Conservation (phyloP, 2,888 invertebrate species). For the Tanypteryx hageni region DNA sequence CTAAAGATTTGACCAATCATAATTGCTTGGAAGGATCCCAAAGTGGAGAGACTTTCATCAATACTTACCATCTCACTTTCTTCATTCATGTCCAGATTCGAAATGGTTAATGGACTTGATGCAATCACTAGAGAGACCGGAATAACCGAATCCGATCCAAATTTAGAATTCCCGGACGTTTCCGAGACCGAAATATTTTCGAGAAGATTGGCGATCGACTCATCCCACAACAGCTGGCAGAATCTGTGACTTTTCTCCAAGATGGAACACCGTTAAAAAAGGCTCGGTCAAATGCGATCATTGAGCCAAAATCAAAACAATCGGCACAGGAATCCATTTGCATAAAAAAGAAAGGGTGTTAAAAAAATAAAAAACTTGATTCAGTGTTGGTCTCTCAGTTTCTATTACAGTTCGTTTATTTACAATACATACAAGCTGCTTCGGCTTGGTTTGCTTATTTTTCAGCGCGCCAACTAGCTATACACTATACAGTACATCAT, state of each 20-base stretch:
- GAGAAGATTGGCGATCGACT: not conserved
- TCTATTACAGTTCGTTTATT: constrained; percentile 68
- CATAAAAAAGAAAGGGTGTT: not conserved
- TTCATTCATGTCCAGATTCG: not conserved
- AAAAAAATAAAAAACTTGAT: constrained; percentile 56
- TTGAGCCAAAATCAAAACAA: no score
- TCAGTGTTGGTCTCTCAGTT: constrained; percentile 67
- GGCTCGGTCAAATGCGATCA: no score
- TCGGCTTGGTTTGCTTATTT: constrained; percentile 64
- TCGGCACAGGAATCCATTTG: no score
- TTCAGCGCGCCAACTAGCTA: constrained; percentile 66
- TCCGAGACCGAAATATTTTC: not conserved
- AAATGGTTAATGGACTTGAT: not conserved
- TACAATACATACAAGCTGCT: constrained; percentile 65
- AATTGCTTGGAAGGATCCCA: not conserved
- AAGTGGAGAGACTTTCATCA: not conserved
- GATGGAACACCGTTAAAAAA: no score
- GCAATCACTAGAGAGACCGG: not conserved
- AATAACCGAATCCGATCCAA: not conserved
- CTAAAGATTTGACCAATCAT: not conserved
- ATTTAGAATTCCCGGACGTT: not conserved
- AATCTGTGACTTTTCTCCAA: no score
- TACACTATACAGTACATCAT: constrained; percentile 67
- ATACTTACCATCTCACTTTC: not conserved
- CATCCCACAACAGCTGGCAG: not conserved